Conservation (phyloP, 2,113 vertebrate genomes). For the Telmatochromis sp. region DNA sequence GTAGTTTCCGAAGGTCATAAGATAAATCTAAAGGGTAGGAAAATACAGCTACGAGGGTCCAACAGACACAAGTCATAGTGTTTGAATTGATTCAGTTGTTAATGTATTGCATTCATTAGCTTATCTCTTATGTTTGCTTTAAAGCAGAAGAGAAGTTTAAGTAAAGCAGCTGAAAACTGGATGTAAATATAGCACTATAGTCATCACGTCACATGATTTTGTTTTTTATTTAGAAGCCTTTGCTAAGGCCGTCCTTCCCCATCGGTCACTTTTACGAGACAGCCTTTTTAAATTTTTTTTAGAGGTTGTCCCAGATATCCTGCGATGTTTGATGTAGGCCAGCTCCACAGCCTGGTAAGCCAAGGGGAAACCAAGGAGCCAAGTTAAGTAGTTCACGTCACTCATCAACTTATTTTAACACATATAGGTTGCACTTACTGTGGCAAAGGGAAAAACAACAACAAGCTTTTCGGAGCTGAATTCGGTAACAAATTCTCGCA, state of each 20-base stretch:
- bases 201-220: background rate
- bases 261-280: slow-evolving; percentile 21
- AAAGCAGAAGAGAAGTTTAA: background rate
- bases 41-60: background rate
- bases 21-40: background rate
- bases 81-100: background rate
- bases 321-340: slow-evolving; percentile 55
- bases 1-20: background rate
- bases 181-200: background rate
- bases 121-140: background rate
- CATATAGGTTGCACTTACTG: slow-evolving; percentile 10
- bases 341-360: slow-evolving; percentile 50
- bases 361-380: slow-evolving; percentile 58
- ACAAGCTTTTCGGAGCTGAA: slow-evolving; percentile 20
- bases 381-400: slow-evolving; percentile 66
- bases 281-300: background rate
- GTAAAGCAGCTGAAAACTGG: background rate
- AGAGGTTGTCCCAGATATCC: background rate
- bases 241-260: background rate
- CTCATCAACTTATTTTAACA: slow-evolving; percentile 52
- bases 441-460: background rate
- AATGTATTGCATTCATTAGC: background rate
- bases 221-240: background rate
- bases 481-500: background rate
- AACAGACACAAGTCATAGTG: background rate